phyloP scores from a whole-genome alignment of 2,888 invertebrate genomes.

The Sylvicola cinctus region DNA sequence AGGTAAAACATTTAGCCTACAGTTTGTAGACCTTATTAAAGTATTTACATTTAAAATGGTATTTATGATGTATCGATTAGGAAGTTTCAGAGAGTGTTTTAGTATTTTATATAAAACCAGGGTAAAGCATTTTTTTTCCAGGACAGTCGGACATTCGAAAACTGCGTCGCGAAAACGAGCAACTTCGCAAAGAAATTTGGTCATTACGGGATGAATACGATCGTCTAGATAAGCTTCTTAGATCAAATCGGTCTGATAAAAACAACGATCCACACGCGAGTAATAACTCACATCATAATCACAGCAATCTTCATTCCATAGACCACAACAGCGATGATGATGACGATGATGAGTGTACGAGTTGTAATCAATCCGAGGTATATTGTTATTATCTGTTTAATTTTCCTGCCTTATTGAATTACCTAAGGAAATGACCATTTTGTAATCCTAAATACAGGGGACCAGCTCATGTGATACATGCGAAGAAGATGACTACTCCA shows the following conservation, averaged over 20 bases:
- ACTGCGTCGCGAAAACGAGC: conserved; percentile 69
- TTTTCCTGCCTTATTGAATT: not conserved
- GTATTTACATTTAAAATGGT: too few species aligned
- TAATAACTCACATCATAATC: conserved; percentile 1
- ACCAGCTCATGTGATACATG: conserved; percentile 24
- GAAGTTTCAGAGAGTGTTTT: too few species aligned
- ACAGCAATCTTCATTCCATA: not conserved
- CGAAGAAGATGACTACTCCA: conserved; percentile 11
- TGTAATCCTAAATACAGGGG: conserved; percentile 12
- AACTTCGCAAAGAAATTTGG: conserved; percentile 69
- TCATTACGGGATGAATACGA: conserved; percentile 76
- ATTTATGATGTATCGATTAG: too few species aligned
- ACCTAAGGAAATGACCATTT: not conserved
- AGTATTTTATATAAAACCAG: too few species aligned
- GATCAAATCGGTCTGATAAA: conserved; percentile 19
- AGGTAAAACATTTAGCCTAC: conserved; percentile 44
- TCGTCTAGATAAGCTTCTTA: conserved; percentile 58
- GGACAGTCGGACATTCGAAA: conserved; percentile 82
- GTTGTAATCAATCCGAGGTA: conserved; percentile 17
- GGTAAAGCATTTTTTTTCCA: too few species aligned
- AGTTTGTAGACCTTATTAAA: too few species aligned
- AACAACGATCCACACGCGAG: too few species aligned
- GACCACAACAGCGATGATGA: not conserved
- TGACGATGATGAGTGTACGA: conserved; percentile 8
- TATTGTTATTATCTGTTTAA: not conserved